Base-by-base conservation (phyloP, 1,140 invertebrate species). In the Tenebrio molitor region DNA sequence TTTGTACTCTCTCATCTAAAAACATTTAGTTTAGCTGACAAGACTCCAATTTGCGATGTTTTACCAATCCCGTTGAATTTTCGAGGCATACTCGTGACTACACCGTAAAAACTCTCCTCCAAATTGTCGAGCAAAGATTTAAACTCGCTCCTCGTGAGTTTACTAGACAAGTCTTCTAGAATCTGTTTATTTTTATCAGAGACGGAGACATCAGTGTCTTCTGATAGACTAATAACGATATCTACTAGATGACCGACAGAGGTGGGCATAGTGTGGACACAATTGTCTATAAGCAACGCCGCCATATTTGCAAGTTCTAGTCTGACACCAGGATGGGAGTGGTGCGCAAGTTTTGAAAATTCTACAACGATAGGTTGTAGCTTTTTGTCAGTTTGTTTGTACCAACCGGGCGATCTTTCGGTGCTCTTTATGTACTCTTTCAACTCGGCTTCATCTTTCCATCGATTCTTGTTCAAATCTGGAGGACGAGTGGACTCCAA, bases 61-160 rank as follows among this genome's bases (percentile, higher is more conserved):
- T 72, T 77, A 90, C 89, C 88, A 74, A 88, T 84, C 73, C 86
- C 86, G 81, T 88, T 87, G 39, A 91, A 84, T 44, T 88, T 83
- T 70, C 87, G 82, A 0, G 89, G 89, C 74, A 91, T 76, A 73
- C 83, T 84, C 23, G 81, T 87, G 1, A 90, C 79, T 1, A 86
- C 77, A 17, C 79, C 79, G 72, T 87, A 86, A 76, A 90, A 88
- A 70, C 87, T 88, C 62, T 89, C 87, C 76, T 88, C 85, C 8
- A 90, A 76, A 29, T 83, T 81, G 78, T 90, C 87, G 21, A 88
- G 62, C 1, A 88, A 70, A 2, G 82, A 76, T 64, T 80, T 82
- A 33, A 81, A 83, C 53, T 76, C 73, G 8, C 80, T 70, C 15
- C n/a, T 76, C 74, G 19, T 78, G 66, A 44, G 81, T 81, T 15